Percentiles rank a stretch among this genome's conserved stretches.
Evolutionary conservation across 2,888 invertebrate species (phyloP).

Genomic region (Conistra vaccinii): DNA sequence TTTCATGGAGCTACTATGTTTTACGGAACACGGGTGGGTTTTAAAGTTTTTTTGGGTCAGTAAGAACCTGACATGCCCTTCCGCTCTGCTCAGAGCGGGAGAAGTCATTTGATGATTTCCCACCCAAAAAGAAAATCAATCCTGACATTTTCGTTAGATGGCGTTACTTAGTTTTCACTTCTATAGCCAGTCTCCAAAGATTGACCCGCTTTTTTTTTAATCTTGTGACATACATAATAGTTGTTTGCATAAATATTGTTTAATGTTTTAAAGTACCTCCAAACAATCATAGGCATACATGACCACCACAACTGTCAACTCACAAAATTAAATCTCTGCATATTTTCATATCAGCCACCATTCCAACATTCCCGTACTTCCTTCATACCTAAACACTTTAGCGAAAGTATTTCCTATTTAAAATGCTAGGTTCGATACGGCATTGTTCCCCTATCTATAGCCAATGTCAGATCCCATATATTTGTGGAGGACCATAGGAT

Average conservation of each 20-base stretch:
- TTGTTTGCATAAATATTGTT: neutral
- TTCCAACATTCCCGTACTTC: slow-evolving; percentile 10
- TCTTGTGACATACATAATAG: too few relatives aligned
- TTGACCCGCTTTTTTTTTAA: too few relatives aligned
- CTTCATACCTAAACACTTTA: slow-evolving; percentile 19
- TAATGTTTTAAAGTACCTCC: neutral
- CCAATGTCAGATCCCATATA: slow-evolving; percentile 59
- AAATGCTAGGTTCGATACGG: slow-evolving; percentile 53
- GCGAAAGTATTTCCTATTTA: slow-evolving; percentile 59
- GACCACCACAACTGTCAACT: neutral
- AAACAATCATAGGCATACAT: neutral
- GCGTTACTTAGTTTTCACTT: too few relatives aligned
- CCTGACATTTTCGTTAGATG: too few relatives aligned
- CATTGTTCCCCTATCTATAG: slow-evolving; percentile 59
- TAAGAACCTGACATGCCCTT: too few relatives aligned
- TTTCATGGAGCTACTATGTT: too few relatives aligned
- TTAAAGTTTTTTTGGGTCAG: too few relatives aligned
- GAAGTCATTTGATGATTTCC: too few relatives aligned
- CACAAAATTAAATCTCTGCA: neutral
- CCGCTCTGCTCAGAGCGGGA: too few relatives aligned
- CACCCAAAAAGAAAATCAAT: too few relatives aligned
- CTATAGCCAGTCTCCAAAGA: too few relatives aligned
- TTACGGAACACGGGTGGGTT: too few relatives aligned
- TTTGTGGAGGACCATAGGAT: slow-evolving; percentile 57
- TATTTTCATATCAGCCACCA: slow-evolving; percentile 2